Conservation (phyloP, 2,797 vertebrate species). For the Tinamus major region DNA sequence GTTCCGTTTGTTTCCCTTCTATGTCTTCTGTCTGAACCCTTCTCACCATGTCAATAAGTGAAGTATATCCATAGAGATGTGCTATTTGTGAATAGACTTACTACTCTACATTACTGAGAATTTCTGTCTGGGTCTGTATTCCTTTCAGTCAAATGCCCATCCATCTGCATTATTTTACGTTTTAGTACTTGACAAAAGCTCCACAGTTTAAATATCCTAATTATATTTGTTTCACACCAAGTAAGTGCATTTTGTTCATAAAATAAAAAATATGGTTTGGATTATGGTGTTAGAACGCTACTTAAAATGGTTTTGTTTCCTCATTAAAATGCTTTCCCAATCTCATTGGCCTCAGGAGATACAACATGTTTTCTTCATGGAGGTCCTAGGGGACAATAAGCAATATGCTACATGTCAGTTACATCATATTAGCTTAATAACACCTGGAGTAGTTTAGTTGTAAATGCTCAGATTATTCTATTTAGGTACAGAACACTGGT, state of each 20-base stretch:
- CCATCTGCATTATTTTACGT: neutral
- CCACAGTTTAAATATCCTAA: neutral
- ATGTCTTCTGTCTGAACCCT: neutral
- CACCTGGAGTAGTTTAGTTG: slow-evolving; percentile 49
- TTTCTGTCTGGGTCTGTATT: neutral
- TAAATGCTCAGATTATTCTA: slow-evolving; percentile 48
- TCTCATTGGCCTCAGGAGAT: slow-evolving; percentile 34
- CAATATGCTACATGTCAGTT: slow-evolving; percentile 54
- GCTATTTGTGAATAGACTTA: neutral
- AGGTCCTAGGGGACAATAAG: slow-evolving; percentile 13
- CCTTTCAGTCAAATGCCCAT: neutral
- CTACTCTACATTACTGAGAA: neutral
- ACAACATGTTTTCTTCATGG: slow-evolving; percentile 13
- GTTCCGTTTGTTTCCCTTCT: neutral
- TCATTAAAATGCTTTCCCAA: slow-evolving; percentile 50
- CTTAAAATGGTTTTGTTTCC: slow-evolving; percentile 18
- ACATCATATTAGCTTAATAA: slow-evolving; percentile 55
- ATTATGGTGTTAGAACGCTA: slow-evolving; percentile 29
- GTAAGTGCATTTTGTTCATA: neutral
- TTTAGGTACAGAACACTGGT: slow-evolving; percentile 4
- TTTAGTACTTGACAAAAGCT: neutral
- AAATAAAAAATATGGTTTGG: neutral
- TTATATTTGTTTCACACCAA: neutral
- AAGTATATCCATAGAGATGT: neutral
- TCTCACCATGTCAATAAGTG: neutral